A percentile compares a stretch with the other conserved stretches of the same genome.
Conservation (phyloP, 2,797 vertebrate genomes). For the Nothura maculosa region DNA sequence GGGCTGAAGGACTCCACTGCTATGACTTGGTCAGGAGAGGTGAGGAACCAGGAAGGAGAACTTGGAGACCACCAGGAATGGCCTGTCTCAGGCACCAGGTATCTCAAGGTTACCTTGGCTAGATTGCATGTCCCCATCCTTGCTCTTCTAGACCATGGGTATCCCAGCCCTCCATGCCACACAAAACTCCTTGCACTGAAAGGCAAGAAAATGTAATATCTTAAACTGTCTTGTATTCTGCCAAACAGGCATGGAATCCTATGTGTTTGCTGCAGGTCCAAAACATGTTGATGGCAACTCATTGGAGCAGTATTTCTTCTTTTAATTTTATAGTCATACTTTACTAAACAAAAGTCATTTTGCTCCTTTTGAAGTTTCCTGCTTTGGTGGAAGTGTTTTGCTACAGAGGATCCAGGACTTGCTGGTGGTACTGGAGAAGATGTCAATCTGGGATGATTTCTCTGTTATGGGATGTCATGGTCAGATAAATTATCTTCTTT, state of each 20-base stretch:
- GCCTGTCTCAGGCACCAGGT: not conserved
- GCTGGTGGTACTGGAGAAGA: constrained; percentile 46
- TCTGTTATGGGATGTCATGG: not conserved
- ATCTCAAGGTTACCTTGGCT: not conserved
- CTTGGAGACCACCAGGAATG: not conserved
- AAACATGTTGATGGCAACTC: not conserved
- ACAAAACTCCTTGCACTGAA: not conserved
- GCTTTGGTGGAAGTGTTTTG: not conserved
- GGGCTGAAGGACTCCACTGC: not conserved
- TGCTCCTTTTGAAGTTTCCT: not conserved
- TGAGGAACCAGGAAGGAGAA: not conserved
- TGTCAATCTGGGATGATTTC: not conserved
- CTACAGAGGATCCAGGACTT: constrained; percentile 26
- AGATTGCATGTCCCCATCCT: not conserved
- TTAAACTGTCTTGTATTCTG: not conserved
- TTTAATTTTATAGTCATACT: not conserved
- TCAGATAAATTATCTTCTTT: not conserved
- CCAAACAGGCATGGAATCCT: not conserved
- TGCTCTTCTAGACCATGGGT: not conserved
- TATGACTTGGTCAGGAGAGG: fast-evolving
- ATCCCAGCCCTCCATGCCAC: not conserved
- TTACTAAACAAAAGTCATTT: not conserved
- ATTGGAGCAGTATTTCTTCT: not conserved
- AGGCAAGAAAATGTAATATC: constrained; percentile 33
- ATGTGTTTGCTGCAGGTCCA: not conserved